Percentiles rank a stretch among this genome's conserved stretches.
Evolutionary conservation across 1,140 invertebrate species (phyloP).

Genomic region (Laodelphax striatellus): DNA sequence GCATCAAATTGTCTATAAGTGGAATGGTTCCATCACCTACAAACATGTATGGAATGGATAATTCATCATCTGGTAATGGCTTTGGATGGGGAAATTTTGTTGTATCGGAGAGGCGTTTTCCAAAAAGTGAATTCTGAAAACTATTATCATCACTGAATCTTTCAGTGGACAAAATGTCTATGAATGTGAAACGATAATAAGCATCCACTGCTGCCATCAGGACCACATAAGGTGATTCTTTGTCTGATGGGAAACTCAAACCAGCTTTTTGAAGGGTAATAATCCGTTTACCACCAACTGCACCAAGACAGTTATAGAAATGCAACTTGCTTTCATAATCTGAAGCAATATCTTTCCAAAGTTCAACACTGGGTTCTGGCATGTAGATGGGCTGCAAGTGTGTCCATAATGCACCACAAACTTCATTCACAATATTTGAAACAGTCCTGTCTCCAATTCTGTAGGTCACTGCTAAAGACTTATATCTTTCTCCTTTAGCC

Average conservation of each 20-base stretch:
- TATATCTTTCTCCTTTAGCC: constrained; percentile 11
- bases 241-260: constrained; percentile 32
- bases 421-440: constrained; percentile 18
- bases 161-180: too few species aligned
- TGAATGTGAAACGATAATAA: too few species aligned
- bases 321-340: constrained; percentile 22
- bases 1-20: constrained; percentile 28
- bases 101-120: too few species aligned
- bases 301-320: constrained; percentile 33
- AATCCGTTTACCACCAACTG: constrained; percentile 31
- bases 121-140: too few species aligned
- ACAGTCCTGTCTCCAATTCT: constrained; percentile 22
- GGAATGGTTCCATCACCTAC: constrained; percentile 33
- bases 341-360: constrained; percentile 24
- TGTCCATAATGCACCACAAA: constrained; percentile 17
- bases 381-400: constrained; percentile 15
- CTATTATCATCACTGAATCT: too few species aligned
- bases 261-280: constrained; percentile 20
- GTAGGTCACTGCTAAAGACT: constrained; percentile 17
- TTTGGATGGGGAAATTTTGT: too few species aligned
- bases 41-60: constrained; percentile 23
- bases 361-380: constrained; percentile 19
- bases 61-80: constrained; percentile 24
- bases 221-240: constrained; percentile 27
- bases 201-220: constrained; percentile 27